phyloP scores from a whole-genome alignment of 1,140 invertebrate genomes.

The Apis dorsata region DNA sequence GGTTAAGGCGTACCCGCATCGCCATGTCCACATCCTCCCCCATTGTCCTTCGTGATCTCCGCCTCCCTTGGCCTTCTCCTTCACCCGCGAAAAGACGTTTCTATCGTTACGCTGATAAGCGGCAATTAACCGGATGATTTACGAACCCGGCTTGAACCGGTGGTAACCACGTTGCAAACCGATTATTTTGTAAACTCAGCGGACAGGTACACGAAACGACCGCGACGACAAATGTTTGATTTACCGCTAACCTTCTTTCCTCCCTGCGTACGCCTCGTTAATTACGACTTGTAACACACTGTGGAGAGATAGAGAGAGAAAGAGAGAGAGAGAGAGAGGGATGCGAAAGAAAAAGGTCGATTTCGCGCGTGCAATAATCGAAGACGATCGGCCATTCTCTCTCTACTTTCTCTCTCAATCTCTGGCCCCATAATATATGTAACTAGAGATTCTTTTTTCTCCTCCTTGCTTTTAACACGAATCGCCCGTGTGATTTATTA shows the following conservation, averaged over 20 bases:
- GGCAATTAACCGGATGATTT: slow-evolving; percentile 75
- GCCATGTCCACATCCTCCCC: neutral
- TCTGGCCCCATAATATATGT: neutral
- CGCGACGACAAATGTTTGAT: slow-evolving; percentile 52
- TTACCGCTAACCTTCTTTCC: slow-evolving; percentile 60
- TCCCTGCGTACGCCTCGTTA: slow-evolving; percentile 41
- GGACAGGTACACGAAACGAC: slow-evolving; percentile 29
- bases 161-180: slow-evolving; percentile 15
- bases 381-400: neutral
- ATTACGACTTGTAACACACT: slow-evolving; percentile 31
- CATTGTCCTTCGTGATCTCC: slow-evolving; percentile 15
- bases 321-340: too few relatives aligned
- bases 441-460: neutral
- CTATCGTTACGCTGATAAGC: slow-evolving; percentile 64
- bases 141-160: slow-evolving; percentile 55
- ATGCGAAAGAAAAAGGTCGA: neutral
- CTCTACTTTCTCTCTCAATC: neutral
- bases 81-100: slow-evolving; percentile 36
- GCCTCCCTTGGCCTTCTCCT: neutral
- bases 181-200: slow-evolving; percentile 60
- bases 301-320: neutral
- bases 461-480: neutral
- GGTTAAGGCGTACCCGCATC: too few relatives aligned
- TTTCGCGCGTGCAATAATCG: slow-evolving; percentile 26
- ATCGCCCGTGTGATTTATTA: slow-evolving; percentile 4